Percentiles rank a stretch among this genome's conserved stretches.
Conservation (phyloP, 2,797 vertebrate species). For the Malacoctenus gilli region DNA sequence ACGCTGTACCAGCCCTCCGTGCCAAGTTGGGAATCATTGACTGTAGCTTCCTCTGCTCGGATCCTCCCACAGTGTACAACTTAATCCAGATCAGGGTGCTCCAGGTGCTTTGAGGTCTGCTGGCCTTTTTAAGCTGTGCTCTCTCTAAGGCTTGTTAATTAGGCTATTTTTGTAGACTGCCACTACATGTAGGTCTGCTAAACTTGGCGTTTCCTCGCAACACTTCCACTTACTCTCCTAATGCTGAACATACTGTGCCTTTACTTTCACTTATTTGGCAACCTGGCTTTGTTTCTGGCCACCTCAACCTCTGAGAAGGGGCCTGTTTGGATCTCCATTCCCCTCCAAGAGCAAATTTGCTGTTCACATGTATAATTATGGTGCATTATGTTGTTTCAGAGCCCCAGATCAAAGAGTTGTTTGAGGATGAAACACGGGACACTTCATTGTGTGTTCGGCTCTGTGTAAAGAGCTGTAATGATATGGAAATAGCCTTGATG, state of each 20-base stretch:
- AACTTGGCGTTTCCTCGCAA: conserved; percentile 65
- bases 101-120: conserved; percentile 73
- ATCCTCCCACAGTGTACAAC: conserved; percentile 57
- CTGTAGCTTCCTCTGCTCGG: conserved; percentile 43
- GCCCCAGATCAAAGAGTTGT: conserved; percentile 60
- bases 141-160: conserved; percentile 81
- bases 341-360: conserved; percentile 25
- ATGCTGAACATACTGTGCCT: conserved; percentile 6
- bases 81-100: conserved; percentile 79
- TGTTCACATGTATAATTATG: conserved; percentile 17
- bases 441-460: conserved; percentile 33
- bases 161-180: conserved; percentile 80
- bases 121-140: conserved; percentile 80
- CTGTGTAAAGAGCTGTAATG: conserved; percentile 45
- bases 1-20: conserved; percentile 3
- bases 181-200: conserved; percentile 66
- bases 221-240: conserved; percentile 43
- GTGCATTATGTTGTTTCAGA: conserved; percentile 28
- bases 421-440: conserved; percentile 51
- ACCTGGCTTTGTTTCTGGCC: neutral
- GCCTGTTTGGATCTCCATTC: neutral
- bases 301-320: conserved; percentile 2
- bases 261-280: conserved; percentile 6
- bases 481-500: conserved; percentile 49
- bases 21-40: conserved; percentile 37